phyloP scores from a whole-genome alignment of 2,797 vertebrate genomes.

The Scleropages formosus region DNA sequence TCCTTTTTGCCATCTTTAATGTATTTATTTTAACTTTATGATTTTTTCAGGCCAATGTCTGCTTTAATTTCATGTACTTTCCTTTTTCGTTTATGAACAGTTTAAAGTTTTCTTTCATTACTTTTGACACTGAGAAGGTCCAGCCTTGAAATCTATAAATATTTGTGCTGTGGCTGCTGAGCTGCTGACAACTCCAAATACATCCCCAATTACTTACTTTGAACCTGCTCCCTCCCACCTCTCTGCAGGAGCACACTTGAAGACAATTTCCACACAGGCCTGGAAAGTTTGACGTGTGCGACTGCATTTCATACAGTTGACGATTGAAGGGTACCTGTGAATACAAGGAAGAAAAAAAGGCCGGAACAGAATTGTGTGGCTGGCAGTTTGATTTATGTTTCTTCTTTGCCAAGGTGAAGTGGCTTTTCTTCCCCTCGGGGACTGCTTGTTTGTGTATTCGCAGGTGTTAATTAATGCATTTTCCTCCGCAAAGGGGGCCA shows the following conservation, averaged over 20 bases:
- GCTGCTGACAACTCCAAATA: neutral
- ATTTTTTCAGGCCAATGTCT: too few species aligned
- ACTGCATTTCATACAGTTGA: neutral
- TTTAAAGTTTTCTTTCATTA: neutral
- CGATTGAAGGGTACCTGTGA: neutral
- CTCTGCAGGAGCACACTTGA: neutral
- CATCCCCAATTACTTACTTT: neutral
- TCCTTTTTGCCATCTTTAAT: too few species aligned
- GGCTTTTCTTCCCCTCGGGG: slow-evolving; percentile 21
- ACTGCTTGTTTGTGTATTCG: slow-evolving; percentile 32
- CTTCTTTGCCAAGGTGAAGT: slow-evolving; percentile 34
- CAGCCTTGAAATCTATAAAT: neutral
- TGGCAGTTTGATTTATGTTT: slow-evolving; percentile 39
- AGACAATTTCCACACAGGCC: neutral
- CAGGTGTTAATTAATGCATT: slow-evolving; percentile 41
- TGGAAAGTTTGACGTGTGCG: neutral
- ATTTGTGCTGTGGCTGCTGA: neutral
- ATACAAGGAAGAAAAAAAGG: neutral
- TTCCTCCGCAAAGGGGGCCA: slow-evolving; percentile 23
- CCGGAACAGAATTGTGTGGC: slow-evolving; percentile 23
- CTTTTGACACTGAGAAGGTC: neutral
- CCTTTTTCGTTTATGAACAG: too few species aligned
- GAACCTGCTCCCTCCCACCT: neutral
- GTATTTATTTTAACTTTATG: too few species aligned
- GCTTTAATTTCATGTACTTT: too few species aligned